These are phyloP conservation scores for Orchestes rusci DNA, from an alignment of 2,888 invertebrate genomes.

Conservation along the genomic window DNA sequence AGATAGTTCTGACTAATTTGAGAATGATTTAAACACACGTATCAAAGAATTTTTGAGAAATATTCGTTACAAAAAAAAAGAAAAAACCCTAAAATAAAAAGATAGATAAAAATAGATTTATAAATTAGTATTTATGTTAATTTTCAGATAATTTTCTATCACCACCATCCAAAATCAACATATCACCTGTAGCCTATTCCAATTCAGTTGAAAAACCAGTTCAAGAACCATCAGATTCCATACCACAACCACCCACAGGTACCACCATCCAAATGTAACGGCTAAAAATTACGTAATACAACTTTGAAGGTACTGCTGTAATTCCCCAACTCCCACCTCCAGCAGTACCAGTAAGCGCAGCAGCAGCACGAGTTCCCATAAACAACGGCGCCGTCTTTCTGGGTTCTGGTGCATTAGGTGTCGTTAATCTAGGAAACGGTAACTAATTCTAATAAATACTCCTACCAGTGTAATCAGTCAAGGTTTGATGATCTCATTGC, in stretches of 20 bases:
- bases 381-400: slow-evolving; percentile 36
- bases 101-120: neutral
- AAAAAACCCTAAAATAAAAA: no score
- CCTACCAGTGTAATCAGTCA: no score
- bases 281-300: neutral
- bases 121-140: no score
- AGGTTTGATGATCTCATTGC: neutral
- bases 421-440: slow-evolving; percentile 38
- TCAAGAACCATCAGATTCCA: slow-evolving; percentile 33
- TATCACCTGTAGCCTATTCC: slow-evolving; percentile 18
- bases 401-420: slow-evolving; percentile 40
- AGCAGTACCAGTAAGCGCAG: slow-evolving; percentile 36
- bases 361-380: slow-evolving; percentile 33
- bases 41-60: no score
- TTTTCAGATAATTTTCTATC: no score
- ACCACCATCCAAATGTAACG: neutral
- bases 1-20: no score
- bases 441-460: slow-evolving; percentile 5
- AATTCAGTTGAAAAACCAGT: slow-evolving; percentile 37
- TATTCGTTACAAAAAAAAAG: no score
- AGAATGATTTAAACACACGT: no score
- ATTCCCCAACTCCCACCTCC: slow-evolving; percentile 34
- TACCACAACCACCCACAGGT: slow-evolving; percentile 33
- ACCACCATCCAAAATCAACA: slow-evolving; percentile 2
- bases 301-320: slow-evolving; percentile 27